Evolutionary conservation across 2,797 vertebrate genomes (phyloP).

Genomic region (Anas bahamensis): DNA sequence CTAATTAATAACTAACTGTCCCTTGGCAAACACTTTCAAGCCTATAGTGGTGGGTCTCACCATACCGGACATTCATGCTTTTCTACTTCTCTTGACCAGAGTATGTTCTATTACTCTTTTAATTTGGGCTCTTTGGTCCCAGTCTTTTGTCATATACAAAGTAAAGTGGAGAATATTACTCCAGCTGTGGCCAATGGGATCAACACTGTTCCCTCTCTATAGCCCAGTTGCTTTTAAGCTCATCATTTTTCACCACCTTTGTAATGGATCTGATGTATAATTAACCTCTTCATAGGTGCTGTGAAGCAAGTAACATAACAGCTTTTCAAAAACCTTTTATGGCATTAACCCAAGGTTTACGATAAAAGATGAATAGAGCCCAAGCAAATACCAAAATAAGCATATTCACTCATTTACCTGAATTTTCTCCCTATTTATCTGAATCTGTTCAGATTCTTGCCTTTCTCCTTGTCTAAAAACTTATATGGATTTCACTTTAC

Average conservation of each 20-base stretch:
- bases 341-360: not conserved
- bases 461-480: not conserved
- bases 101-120: not conserved
- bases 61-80: not conserved
- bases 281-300: not conserved
- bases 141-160: not conserved
- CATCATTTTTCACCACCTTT: not conserved
- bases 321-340: not conserved
- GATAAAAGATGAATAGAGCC: not conserved
- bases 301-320: not conserved
- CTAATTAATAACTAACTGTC: not conserved
- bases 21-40: not conserved
- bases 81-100: not conserved
- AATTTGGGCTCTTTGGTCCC: not conserved
- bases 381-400: not conserved
- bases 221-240: not conserved
- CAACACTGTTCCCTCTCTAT: not conserved
- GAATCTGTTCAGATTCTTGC: not conserved
- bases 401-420: not conserved
- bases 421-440: not conserved
- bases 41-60: not conserved
- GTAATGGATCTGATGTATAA: not conserved
- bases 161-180: not conserved
- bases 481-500: not conserved
- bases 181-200: not conserved